A percentile compares a stretch with the other conserved stretches of the same genome.
Evolutionary conservation across 2,888 invertebrate genomes (phyloP).

Genomic region (Belgica antarctica): DNA sequence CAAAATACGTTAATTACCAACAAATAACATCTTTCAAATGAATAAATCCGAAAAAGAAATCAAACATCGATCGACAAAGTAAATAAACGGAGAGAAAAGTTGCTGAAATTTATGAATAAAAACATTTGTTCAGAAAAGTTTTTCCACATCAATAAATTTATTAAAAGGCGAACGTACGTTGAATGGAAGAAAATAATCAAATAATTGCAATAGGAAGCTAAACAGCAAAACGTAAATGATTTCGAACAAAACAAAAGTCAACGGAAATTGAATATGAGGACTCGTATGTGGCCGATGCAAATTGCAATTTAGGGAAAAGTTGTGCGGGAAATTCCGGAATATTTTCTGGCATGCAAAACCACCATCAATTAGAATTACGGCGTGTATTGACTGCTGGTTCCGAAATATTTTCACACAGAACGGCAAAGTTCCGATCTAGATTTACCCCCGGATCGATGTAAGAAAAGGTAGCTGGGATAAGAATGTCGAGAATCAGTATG

Average conservation of each 20-base stretch:
- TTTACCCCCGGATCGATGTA: slow-evolving; percentile 3
- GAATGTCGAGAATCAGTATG: slow-evolving; percentile 20
- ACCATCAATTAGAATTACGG: slow-evolving; percentile 1
- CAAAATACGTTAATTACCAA: slow-evolving; percentile 30
- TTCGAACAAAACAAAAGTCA: slow-evolving; percentile 5
- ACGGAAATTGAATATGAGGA: slow-evolving; percentile 26
- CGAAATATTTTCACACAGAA: slow-evolving; percentile 37
- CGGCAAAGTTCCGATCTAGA: background rate
- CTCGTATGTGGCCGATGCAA: slow-evolving; percentile 18
- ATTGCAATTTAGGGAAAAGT: slow-evolving; percentile 14
- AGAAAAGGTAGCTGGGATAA: slow-evolving; percentile 15
- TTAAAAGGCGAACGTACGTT: background rate
- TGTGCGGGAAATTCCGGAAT: background rate
- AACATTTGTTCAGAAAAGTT: slow-evolving; percentile 23
- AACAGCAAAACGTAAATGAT: slow-evolving; percentile 1
- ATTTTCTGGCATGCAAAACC: background rate
- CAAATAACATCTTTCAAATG: slow-evolving; percentile 27
- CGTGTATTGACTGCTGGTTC: background rate
- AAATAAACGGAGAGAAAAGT: slow-evolving; percentile 15
- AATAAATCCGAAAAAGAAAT: slow-evolving; percentile 16
- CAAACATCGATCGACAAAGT: background rate
- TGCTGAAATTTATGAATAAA: slow-evolving; percentile 18
- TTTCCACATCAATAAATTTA: slow-evolving; percentile 29
- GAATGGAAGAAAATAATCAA: slow-evolving; percentile 33
- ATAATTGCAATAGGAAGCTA: slow-evolving; percentile 9